Evolutionary conservation across 1,140 invertebrate genomes (phyloP).

Genomic region (Belonocnema kinseyi): DNA sequence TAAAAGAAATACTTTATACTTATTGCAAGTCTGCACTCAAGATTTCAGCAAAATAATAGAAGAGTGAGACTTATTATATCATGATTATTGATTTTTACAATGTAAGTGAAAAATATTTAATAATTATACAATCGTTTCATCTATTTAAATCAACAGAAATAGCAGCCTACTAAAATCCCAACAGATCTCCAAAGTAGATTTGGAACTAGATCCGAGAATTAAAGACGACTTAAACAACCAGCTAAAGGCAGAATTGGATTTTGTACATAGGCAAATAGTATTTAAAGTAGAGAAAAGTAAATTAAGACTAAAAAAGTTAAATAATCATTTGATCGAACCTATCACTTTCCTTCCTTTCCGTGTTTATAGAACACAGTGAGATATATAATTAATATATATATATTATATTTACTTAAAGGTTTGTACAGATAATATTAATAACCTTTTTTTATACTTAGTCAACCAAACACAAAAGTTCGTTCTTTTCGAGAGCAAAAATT

Average conservation of each 20-base stretch:
- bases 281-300: slow-evolving; percentile 83
- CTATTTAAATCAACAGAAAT: slow-evolving; percentile 72
- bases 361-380: slow-evolving; percentile 76
- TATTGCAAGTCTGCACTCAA: slow-evolving; percentile 44
- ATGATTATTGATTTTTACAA: background rate
- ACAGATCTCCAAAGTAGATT: slow-evolving; percentile 76
- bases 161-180: slow-evolving; percentile 77
- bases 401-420: too few relatives aligned
- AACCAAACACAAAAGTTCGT: slow-evolving; percentile 73
- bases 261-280: slow-evolving; percentile 78
- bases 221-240: slow-evolving; percentile 78
- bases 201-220: slow-evolving; percentile 81
- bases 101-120: background rate
- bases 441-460: slow-evolving; percentile 48
- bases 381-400: background rate
- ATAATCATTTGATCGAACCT: slow-evolving; percentile 81
- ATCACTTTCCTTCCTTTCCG: slow-evolving; percentile 81
- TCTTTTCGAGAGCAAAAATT: slow-evolving; percentile 80
- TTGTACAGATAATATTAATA: slow-evolving; percentile 32
- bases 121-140: background rate
- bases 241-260: slow-evolving; percentile 77
- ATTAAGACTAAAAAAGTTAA: slow-evolving; percentile 83
- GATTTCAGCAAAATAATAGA: slow-evolving; percentile 62
- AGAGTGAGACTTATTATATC: slow-evolving; percentile 49
- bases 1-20: slow-evolving; percentile 51